A percentile compares a stretch with the other conserved stretches of the same genome.
phyloP scores from a whole-genome alignment of 1,140 invertebrate genomes.

The Cardiocondyla obscurior region DNA sequence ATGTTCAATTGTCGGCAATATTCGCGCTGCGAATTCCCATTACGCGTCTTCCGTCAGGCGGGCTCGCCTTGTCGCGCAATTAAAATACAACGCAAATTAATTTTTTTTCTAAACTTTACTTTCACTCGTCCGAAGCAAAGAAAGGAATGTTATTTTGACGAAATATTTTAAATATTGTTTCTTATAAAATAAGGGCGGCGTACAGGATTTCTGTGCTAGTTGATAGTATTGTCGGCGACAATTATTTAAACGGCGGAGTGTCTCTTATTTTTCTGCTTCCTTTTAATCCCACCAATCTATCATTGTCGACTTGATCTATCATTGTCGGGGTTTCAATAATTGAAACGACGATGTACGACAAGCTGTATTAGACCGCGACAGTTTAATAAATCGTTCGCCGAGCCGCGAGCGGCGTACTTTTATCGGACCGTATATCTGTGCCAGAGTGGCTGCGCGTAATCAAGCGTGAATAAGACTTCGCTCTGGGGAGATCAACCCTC shows the following conservation, averaged over 20 bases:
- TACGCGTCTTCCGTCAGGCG: not conserved
- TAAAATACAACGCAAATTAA: no score
- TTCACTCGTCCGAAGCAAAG: no score
- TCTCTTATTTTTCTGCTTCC: not conserved
- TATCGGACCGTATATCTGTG: slow-evolving; percentile 43
- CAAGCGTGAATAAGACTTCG: slow-evolving; percentile 45
- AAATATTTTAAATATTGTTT: no score
- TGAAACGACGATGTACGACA: slow-evolving; percentile 24
- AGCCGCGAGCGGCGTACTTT: slow-evolving; percentile 24
- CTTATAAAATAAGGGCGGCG: no score
- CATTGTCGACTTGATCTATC: not conserved
- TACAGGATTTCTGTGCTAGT: no score
- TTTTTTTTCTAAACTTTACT: no score
- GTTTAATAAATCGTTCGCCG: slow-evolving; percentile 27
- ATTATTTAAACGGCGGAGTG: no score
- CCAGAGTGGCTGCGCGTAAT: slow-evolving; percentile 40
- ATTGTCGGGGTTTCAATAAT: not conserved
- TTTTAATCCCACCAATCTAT: not conserved
- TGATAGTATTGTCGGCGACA: no score
- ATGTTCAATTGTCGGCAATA: slow-evolving; percentile 44
- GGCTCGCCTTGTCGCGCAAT: no score
- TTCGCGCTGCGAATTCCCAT: slow-evolving; percentile 16
- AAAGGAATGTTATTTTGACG: no score
- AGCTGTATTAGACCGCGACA: slow-evolving; percentile 31
- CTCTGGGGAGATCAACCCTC: not conserved